These are phyloP conservation scores for Leptoteleia sp. DNA, from an alignment of 1,140 invertebrate species.

Conservation along the genomic window DNA sequence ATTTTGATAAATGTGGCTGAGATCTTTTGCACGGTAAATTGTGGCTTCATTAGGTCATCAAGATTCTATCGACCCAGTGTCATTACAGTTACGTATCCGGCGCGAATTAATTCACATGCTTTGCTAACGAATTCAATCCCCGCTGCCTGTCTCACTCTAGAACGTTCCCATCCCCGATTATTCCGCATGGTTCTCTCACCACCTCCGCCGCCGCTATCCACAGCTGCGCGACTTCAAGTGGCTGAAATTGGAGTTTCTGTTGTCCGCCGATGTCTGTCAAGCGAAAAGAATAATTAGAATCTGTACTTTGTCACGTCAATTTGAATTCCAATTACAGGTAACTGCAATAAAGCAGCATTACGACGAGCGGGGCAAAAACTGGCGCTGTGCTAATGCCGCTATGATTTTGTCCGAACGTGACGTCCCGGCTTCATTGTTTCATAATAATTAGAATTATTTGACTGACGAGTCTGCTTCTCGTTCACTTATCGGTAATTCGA, in stretches of 20 bases:
- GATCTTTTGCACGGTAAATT: conserved; percentile 65
- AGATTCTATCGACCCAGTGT: conserved; percentile 70
- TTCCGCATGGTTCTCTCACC: conserved; percentile 54
- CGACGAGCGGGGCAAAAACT: conserved; percentile 44
- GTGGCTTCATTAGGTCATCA: conserved; percentile 68
- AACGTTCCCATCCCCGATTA: conserved; percentile 37
- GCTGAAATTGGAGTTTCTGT: conserved; percentile 65
- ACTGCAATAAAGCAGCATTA: conserved; percentile 43
- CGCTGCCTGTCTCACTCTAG: conserved; percentile 42
- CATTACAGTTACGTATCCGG: conserved; percentile 69
- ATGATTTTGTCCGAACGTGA: conserved; percentile 31
- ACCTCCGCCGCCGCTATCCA: conserved; percentile 39
- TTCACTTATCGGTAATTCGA: conserved; percentile 43
- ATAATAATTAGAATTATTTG: conserved; percentile 54
- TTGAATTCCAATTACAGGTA: conserved; percentile 69
- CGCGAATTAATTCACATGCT: conserved; percentile 72
- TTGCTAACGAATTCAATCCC: conserved; percentile 71
- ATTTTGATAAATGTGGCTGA: conserved; percentile 58
- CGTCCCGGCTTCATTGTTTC: conserved; percentile 43
- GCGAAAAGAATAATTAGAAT: conserved; percentile 70
- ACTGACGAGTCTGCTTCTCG: conserved; percentile 17
- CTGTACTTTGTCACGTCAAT: conserved; percentile 67
- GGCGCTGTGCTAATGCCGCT: conserved; percentile 28
- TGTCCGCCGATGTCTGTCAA: conserved; percentile 68
- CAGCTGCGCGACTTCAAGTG: conserved; percentile 64